Conservation (phyloP, 23 tunicate genomes). For the Phallusia fumigata region DNA sequence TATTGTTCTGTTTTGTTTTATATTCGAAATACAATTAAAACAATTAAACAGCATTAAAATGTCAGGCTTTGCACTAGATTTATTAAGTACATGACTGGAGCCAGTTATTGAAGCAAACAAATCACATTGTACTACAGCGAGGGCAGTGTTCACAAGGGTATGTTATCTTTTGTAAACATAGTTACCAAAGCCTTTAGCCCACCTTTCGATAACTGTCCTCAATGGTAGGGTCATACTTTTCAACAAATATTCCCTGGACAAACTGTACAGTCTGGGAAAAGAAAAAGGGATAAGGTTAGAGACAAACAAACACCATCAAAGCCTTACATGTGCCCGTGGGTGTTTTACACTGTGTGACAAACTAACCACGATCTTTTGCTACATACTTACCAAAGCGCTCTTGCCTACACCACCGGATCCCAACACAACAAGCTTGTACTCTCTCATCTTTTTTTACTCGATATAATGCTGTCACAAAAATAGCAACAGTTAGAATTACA, state of each 20-base stretch:
- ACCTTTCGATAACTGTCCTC: slow-evolving; percentile 99
- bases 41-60: no score
- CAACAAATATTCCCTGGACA: slow-evolving; percentile 99
- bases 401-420: slow-evolving; percentile 99
- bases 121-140: no score
- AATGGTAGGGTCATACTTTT: slow-evolving; percentile 99
- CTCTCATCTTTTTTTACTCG: slow-evolving; percentile 58
- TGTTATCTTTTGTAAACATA: no score
- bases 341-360: not conserved
- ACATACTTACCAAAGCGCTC: slow-evolving; percentile 88
- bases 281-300: not conserved
- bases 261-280: slow-evolving; percentile 94
- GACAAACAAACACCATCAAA: slow-evolving; percentile 11
- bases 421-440: slow-evolving; percentile 96
- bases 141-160: no score
- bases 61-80: no score
- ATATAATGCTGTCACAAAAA: no score
- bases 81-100: no score
- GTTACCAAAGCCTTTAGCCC: not conserved
- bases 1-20: no score
- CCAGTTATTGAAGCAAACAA: no score
- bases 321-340: not conserved
- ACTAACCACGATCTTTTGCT: not conserved
- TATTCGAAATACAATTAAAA: not conserved
- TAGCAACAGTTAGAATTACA: no score